These are phyloP conservation scores for Betta splendens DNA, from an alignment of 2,797 vertebrate species.

Conservation along the genomic window DNA sequence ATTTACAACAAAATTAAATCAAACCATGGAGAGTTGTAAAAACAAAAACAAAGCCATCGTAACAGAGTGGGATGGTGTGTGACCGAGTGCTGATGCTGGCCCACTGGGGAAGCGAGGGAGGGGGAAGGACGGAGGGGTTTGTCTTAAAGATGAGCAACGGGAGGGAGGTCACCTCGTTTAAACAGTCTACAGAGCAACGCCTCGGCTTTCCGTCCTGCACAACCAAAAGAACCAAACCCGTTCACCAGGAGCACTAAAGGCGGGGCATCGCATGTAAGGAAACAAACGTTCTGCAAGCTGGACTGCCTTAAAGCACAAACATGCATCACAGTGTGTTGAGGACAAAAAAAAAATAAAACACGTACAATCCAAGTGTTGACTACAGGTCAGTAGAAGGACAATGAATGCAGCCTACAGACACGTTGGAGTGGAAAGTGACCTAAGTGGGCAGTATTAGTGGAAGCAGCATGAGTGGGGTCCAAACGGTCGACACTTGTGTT, in stretches of 20 bases:
- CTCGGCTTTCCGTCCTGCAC: constrained; percentile 38
- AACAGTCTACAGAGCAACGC: constrained; percentile 48
- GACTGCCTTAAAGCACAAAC: constrained; percentile 31
- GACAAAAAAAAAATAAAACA: constrained; percentile 26
- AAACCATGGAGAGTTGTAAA: constrained; percentile 67
- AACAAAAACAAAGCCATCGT: constrained; percentile 50
- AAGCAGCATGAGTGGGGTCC: constrained; percentile 39
- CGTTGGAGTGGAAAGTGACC: constrained; percentile 16
- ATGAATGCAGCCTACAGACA: constrained; percentile 25
- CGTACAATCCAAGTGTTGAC: constrained; percentile 41
- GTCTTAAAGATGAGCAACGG: constrained; percentile 33
- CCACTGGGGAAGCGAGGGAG: constrained; percentile 17
- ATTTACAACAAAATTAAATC: constrained; percentile 82
- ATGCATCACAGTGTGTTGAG: constrained; percentile 68
- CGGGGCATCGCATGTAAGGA: constrained; percentile 8
- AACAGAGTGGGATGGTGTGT: constrained; percentile 33
- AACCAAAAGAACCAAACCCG: constrained; percentile 47
- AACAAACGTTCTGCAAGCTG: constrained; percentile 24
- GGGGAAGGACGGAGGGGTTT: constrained; percentile 24
- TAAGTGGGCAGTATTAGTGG: constrained; percentile 31
- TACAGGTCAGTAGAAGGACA: constrained; percentile 52
- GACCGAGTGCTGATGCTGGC: constrained; percentile 34
- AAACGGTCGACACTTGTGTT: constrained; percentile 5
- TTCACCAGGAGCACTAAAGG: constrained; percentile 21
- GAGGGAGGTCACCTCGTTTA: constrained; percentile 36